Base-by-base conservation (phyloP, 2,888 invertebrate species). In the Sympetrum striolatum region DNA sequence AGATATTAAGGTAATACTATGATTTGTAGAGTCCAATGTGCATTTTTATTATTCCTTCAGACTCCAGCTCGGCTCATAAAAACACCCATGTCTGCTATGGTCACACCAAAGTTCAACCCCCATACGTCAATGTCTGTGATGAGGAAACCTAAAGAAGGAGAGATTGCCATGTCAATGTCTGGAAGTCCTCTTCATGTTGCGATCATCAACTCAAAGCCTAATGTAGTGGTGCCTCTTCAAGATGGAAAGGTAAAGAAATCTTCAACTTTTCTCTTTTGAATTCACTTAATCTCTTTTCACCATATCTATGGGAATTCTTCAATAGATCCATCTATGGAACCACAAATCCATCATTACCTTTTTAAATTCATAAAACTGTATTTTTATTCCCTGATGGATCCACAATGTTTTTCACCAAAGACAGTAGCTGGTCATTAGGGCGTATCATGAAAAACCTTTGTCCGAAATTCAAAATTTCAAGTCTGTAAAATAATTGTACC, bases 81-180 rank as follows among this genome's bases (percentile, higher is more conserved):
- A 8, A 58, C 86, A 60, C 37, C 60, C 22, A 48, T 37, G 58
- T 37, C 60, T 37, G 60, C 35, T 15, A 86, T 60, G 31, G 86
- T 86, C 0, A 86, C 86, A 2, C 86, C 60, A 10, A 86, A 86
- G 31, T 86, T 96, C 91, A 94, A 95, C 37, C 96, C 96, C 0
- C 95, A 96, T 91, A 95, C 95, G 0, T 95, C 96, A 0, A 93
- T 96, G 92, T 95, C 96, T 39, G 93, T 96, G 79, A 93, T 96
- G 35, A 94, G 96, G 44, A 94, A 95, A 92, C 96, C 96, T 53
- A 94, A 95, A 2, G 94, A 94, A 91, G 96, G 96, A 0, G 96
- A 96, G 94, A 95, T 96, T 94, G 96, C 96, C 14, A 94, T 96
- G 3, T 96, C 96, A 91, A 95, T 96, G 95, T 95, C 95, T 8